A percentile compares a stretch with the other conserved stretches of the same genome.
phyloP scores from a whole-genome alignment of 1,140 invertebrate species.

The Archivesica marissinica region DNA sequence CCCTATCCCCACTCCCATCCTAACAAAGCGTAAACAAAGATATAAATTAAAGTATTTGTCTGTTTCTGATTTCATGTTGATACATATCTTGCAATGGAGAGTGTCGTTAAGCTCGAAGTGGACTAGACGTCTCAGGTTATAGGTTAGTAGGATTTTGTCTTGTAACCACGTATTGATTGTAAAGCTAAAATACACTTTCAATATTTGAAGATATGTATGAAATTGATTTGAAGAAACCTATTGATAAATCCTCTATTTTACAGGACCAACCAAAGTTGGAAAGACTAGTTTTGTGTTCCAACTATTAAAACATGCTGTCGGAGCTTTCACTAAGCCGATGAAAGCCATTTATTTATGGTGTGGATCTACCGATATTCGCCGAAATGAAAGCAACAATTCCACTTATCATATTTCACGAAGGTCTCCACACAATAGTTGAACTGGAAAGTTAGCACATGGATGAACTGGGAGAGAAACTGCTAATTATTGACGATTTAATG shows the following conservation, averaged over 20 bases:
- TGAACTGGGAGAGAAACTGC: constrained; percentile 20
- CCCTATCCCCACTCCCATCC: no score
- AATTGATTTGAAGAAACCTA: not conserved
- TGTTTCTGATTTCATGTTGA: not conserved
- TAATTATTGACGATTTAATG: constrained; percentile 14
- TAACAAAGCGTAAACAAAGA: no score
- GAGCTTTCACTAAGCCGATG: not conserved
- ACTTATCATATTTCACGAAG: constrained; percentile 10
- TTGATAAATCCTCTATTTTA: not conserved
- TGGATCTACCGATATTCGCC: constrained; percentile 14
- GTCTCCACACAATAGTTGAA: not conserved
- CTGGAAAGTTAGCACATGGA: constrained; percentile 39
- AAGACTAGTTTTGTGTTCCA: constrained; percentile 35
- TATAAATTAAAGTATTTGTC: no score
- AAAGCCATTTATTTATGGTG: constrained; percentile 40
- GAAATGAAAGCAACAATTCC: constrained; percentile 29
- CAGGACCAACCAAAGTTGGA: constrained; percentile 32
- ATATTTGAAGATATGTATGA: not conserved
- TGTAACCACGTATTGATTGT: not conserved
- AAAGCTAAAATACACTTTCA: not conserved
- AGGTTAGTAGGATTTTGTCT: constrained; percentile 8
- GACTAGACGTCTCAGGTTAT: constrained; percentile 37
- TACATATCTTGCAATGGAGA: constrained; percentile 14
- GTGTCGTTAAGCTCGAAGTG: constrained; percentile 34
- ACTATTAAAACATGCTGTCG: constrained; percentile 14